Base-by-base conservation (phyloP, 2,113 vertebrate genomes). In the Aldabrachelys gigantea region DNA sequence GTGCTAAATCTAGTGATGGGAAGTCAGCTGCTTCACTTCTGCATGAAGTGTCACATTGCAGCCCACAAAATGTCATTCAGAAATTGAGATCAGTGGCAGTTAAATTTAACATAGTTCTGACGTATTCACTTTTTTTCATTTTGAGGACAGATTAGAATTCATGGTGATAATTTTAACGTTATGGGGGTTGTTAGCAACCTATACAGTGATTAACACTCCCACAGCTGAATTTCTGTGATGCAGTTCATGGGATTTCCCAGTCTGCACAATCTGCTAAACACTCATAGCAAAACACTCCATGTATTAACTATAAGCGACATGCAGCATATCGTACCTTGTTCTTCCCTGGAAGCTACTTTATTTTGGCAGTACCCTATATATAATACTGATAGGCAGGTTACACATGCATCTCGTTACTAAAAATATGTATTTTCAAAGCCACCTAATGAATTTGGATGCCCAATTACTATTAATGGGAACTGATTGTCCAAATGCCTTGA, bases 1-100 rank as follows among this genome's bases (percentile, higher is more conserved):
- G 84, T 89, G 84, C 78, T 89, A 14, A 76, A 92, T 27, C 5
- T 65, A 29, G 69, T 94, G 85, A 83, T 93, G 91, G 86, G 92
- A 95, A 96, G 88, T 38, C 10, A 38, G 22, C 27, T 8, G 69
- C 16, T 27, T 96, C 92, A 90, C 44, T 65, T 44, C 75, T 72
- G 75, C 65, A 72, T 57, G 57, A 91, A 75, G 44, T 53, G 49
- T 35, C 7, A 31, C 10, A 3, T 5, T 53, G 90, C 87, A 62
- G 90, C 94, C 94, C 87, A 90, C 94, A 75, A 65, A 54, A 72
- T 31, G 27, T 24, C 31, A 80, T 47, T 78, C 52, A 41, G 50
- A 57, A 1, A 50, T 35, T 78, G 38, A 44, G 75, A 78, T 78
- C 41, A 78, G 24, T 29, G 3, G 24, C 47, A 78, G 24, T 78